Conservation (phyloP, 2,113 vertebrate genomes). For the Delphinus delphis region DNA sequence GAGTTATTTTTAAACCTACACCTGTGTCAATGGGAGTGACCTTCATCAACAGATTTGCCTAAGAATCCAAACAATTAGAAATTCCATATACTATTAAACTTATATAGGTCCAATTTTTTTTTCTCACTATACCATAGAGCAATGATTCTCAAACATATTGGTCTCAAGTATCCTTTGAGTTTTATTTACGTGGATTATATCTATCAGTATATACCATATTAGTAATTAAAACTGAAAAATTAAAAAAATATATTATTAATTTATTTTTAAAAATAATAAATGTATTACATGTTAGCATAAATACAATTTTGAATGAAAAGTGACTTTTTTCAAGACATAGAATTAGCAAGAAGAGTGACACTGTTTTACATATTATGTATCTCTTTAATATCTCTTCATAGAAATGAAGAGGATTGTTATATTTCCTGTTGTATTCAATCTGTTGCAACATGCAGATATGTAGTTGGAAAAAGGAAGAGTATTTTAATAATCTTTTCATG, state of each 20-base stretch:
- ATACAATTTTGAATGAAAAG: background rate
- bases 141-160: background rate
- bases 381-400: background rate
- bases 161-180: background rate
- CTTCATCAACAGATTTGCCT: background rate
- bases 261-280: background rate
- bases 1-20: conserved; percentile 4
- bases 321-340: background rate
- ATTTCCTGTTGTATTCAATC: background rate
- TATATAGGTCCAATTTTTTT: background rate
- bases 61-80: background rate
- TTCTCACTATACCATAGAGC: too few species aligned
- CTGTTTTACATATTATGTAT: background rate
- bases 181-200: background rate
- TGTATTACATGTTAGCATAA: background rate
- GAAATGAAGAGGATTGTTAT: background rate
- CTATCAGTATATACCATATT: background rate
- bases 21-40: background rate
- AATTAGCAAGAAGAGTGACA: background rate
- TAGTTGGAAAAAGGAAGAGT: background rate
- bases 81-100: background rate
- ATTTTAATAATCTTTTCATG: background rate
- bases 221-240: background rate
- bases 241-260: background rate
- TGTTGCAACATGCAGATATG: background rate